Base-by-base conservation (phyloP, 37 sponge, comb jelly and placozoan species). In the Ephydatia muelleri region DNA sequence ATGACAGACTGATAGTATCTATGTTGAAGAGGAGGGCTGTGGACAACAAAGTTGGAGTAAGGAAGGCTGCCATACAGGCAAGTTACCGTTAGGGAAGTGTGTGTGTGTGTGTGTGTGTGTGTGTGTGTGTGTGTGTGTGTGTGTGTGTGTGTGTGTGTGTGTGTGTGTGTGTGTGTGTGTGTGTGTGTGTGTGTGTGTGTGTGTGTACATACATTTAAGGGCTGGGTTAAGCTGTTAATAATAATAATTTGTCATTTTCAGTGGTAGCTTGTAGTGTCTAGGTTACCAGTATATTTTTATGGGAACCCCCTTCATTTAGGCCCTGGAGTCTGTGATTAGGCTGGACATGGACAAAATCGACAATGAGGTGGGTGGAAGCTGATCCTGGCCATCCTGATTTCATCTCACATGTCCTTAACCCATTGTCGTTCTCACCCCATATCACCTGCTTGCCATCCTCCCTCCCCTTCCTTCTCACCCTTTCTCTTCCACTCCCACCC, bases 41-140 rank as follows among this genome's bases (percentile, higher is more conserved):
- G 27, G 93, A 90, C 49, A 79, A 87, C 8, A 90, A 90, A 70
- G 89, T 88, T 5, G 80, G 69, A 27, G 94, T 94, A 31, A 81
- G 91, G 33, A 94, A 88, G 81, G 77, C 85, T 33, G 88, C 91
- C 8, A 22, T 93, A 4, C 91, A 87, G 81, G 78, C 57, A 16
- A 19, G 48, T 32, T 29, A 12, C n/a, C n/a, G 29, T 16, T 1
- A 14, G 57, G 57, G 57, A 14, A 1, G 57, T 5, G 57, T 14
- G 57, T 14, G 6, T 14, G 57, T 5, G 57, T 1, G 57, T 14
- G 57, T 1, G 57, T 14, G 6, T 14, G 57, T 19, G 16, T 57
- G 57, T n/a, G 57, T 57, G 12, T 1, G 57, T 43, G 8, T 43
- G 8, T 43, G 8, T 43, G 47, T n/a, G n/a, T n/a, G n/a, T n/a